Evolutionary conservation across 2,113 vertebrate species (phyloP), one percentile per base, ranked within the genome.

Genomic region (Microcebus ravelobensis): DNA sequence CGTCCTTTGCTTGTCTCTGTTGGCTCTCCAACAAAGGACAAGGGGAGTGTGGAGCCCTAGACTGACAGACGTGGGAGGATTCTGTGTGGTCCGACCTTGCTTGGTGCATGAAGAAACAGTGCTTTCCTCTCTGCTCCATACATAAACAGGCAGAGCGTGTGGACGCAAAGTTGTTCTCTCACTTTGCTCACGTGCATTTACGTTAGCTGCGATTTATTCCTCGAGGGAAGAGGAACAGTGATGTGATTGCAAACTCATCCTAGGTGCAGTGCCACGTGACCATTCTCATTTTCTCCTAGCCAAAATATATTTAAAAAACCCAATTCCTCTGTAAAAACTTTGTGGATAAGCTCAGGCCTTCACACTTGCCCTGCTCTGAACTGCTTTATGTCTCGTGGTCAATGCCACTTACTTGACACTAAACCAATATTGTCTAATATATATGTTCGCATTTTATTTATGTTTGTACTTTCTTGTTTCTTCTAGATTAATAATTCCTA

Each of bases 141-240:
- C 3, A 20, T 2, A 11, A 10, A 45, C 45, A 65, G 31, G 17
- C 34, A 50, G 70, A 34, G 21, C 4, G 59, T 8, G 23, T 15
- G 14, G 7, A 18, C 5, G 12, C 3, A 0, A 2, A 13, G 25
- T 3, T 34, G 48, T 8, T 31, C 48, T 55, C 36, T 20, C 9
- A 8, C 50, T 67, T 55, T 65, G 31, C 65, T 90, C 57, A 13
- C 0, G 5, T 8, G 34, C 3, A 1, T 45, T 55, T 48, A 0
- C 23, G 14, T 15, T 27, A 29, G 6, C 7, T 36, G 55, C 1
- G 17, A 1, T 12, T 29, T 68, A 20, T 70, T 89, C 39, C 11
- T 63, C 17, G 7, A 3, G 23, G n/a, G 29, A 14, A 29, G 34
- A 15, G 31, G 11, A 50, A 39, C 11, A 36, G 8, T 1, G 7